Conservation (phyloP, 2,888 invertebrate genomes). For the Pimpla rufipes region DNA sequence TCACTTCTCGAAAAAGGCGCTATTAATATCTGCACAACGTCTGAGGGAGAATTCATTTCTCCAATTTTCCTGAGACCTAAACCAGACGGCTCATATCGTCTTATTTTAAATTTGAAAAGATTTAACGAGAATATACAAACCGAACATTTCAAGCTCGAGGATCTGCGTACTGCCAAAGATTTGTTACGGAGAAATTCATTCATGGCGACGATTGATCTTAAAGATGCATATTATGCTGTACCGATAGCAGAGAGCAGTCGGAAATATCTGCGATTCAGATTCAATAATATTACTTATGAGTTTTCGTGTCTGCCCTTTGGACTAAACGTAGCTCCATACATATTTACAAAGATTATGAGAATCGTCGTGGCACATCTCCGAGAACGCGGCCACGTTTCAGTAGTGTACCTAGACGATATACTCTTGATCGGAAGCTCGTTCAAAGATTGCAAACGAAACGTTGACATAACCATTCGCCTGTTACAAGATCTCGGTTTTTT, state of each 20-base stretch:
- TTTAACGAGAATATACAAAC: conserved; percentile 28
- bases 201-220: conserved; percentile 34
- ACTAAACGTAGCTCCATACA: conserved; percentile 33
- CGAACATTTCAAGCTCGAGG: conserved; percentile 46
- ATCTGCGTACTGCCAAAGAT: conserved; percentile 26
- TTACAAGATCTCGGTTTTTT: conserved; percentile 33
- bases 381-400: conserved; percentile 9
- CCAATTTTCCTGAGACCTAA: background rate
- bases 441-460: conserved; percentile 8
- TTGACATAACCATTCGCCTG: background rate
- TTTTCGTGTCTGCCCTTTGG: conserved; percentile 50
- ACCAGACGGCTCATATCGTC: background rate
- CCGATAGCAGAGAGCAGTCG: conserved; percentile 27
- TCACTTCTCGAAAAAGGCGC: conserved; percentile 8
- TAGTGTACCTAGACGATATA: conserved; percentile 20
- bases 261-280: conserved; percentile 37
- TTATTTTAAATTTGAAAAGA: conserved; percentile 32
- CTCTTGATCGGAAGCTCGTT: background rate
- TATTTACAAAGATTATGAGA: conserved; percentile 43
- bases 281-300: conserved; percentile 10
- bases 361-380: conserved; percentile 15
- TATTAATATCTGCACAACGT: conserved; percentile 6
- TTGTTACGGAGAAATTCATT: conserved; percentile 16
- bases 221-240: conserved; percentile 32
- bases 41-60: conserved; percentile 13